Percentiles rank a stretch among this genome's conserved stretches.
Evolutionary conservation across 2,113 vertebrate species (phyloP).

Genomic region (Clarias batrachus): DNA sequence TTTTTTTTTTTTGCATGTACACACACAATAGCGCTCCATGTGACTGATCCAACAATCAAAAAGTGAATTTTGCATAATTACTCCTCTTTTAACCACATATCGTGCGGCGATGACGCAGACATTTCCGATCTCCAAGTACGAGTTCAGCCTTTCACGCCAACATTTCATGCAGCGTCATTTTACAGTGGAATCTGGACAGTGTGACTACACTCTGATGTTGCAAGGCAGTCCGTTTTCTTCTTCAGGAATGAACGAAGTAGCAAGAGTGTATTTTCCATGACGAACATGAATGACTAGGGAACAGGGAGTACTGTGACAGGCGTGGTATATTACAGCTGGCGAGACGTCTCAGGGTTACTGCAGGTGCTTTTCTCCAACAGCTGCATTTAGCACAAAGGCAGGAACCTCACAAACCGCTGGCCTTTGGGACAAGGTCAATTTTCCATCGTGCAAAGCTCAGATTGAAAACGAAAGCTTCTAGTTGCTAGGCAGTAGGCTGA

Average conservation of each 20-base stretch:
- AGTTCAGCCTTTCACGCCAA: neutral
- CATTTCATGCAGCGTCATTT: neutral
- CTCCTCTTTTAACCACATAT: neutral
- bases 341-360: neutral
- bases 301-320: neutral
- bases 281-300: neutral
- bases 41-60: too few relatives aligned
- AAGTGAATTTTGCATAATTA: neutral
- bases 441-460: neutral
- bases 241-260: neutral
- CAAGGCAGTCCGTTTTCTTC: neutral
- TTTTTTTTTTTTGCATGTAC: too few relatives aligned
- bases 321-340: neutral
- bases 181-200: neutral
- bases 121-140: neutral
- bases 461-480: neutral
- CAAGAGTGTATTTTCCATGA: conserved; percentile 4
- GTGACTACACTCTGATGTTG: neutral
- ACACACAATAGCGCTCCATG: too few relatives aligned
- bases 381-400: neutral
- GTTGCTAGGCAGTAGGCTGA: conserved; percentile 30
- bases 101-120: neutral
- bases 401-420: neutral
- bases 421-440: conserved; percentile 17
- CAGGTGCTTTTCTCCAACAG: neutral